These are phyloP conservation scores for Intellagama lesueurii DNA, from an alignment of 2,797 vertebrate genomes.

Conservation along the genomic window DNA sequence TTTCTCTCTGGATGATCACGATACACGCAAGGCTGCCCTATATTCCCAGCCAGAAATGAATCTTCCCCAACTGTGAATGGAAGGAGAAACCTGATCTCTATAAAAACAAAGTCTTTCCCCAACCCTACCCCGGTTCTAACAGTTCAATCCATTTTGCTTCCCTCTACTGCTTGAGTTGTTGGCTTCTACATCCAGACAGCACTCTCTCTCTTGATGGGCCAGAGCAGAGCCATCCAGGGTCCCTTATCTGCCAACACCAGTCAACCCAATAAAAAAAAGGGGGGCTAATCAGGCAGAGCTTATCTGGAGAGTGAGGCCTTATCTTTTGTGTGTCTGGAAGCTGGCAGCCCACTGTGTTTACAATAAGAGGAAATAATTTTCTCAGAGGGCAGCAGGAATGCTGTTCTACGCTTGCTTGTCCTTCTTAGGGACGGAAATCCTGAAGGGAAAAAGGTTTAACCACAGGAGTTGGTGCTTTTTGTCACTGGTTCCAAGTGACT, in stretches of 20 bases:
- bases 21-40: background rate
- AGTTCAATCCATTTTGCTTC: background rate
- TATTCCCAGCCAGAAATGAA: conserved; percentile 13
- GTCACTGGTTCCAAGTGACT: background rate
- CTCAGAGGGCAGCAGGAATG: conserved; percentile 28
- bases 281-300: conserved; percentile 27
- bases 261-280: conserved; percentile 30
- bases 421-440: conserved; percentile 2
- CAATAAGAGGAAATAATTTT: conserved; percentile 34
- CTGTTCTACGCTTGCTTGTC: conserved; percentile 1
- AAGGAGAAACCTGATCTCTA: conserved; percentile 32
- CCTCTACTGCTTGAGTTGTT: conserved; percentile 7
- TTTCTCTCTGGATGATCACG: conserved; percentile 14
- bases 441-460: background rate
- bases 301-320: conserved; percentile 38
- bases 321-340: conserved; percentile 33
- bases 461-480: background rate
- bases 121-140: background rate
- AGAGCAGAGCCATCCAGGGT: conserved; percentile 6
- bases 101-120: conserved; percentile 32
- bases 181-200: conserved; percentile 7
- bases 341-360: conserved; percentile 33
- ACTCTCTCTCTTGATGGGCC: background rate
- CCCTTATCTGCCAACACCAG: conserved; percentile 42
- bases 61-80: conserved; percentile 28